Evolutionary conservation across 1,140 invertebrate species (phyloP), one percentile per base, ranked within the genome.

Genomic region (Caenorhabditis latens): DNA sequence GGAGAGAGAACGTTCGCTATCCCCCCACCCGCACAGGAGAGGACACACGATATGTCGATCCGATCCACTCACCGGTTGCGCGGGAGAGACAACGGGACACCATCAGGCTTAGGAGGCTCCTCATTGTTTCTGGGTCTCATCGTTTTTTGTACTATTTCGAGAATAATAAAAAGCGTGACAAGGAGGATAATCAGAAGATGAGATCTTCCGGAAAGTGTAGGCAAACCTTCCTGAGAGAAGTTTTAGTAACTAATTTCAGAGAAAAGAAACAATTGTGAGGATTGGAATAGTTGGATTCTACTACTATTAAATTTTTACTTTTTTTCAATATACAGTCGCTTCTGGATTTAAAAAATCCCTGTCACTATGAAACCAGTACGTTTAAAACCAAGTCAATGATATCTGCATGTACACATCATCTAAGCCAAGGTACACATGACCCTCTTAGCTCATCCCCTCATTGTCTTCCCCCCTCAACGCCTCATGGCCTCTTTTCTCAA

Each of bases 371-470:
- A 53, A 53, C 50, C 9, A 53, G n/a, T n/a, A n/a, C 1, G 4
- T 53, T 53, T 53, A 16, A 13, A 13, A 9, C 50, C 9, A 53
- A 53, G 9, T 53, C 32, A 32, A 32, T 32, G 32, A 32, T 32
- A 32, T 32, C 32, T 32, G 32, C 32, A 32, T 32, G 32, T 32
- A 32, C 32, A 32, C 32, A 32, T 32, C 32, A 32, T 32, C 32
- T 32, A 32, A 32, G 32, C 32, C 32, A 32, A 79, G 71, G 46
- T 50, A 79, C 71, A 79, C 71, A 79, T 79, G 71, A 79, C 71
- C 71, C 46, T 79, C 71, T 79, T 79, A 79, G 71, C 71, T 79
- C 71, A 79, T 79, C 71, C 71, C 32, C 24, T 53, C 61, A 63
- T 63, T 63, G 61, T 63, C 32, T 40, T 24, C 13, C 21, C 21